A percentile compares a stretch with the other conserved stretches of the same genome.
Conservation (phyloP, 1,140 invertebrate genomes). For the Rhyacophila brunnea region DNA sequence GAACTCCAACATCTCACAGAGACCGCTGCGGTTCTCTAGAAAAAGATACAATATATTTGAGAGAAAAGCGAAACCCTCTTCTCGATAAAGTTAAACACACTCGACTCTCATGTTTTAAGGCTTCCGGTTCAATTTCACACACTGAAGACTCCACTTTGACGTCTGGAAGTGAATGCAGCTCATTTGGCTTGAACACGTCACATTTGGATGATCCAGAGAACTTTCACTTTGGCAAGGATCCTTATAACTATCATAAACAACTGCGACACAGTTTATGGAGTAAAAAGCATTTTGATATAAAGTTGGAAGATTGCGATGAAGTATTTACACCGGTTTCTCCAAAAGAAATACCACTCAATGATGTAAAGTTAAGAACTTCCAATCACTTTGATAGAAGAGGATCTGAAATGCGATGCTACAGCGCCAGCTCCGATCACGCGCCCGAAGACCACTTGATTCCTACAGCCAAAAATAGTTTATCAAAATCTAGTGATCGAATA, state of each 20-base stretch:
- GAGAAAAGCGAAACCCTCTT: conserved; percentile 67
- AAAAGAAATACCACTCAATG: conserved; percentile 4
- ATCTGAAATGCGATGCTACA: conserved; percentile 50
- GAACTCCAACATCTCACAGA: conserved; percentile 39
- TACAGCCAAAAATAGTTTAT: conserved; percentile 47
- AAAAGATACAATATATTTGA: conserved; percentile 48
- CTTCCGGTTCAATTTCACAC: conserved; percentile 47
- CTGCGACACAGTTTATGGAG: conserved; percentile 53
- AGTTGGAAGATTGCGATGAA: conserved; percentile 44
- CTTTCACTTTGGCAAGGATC: conserved; percentile 43
- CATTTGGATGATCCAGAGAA: conserved; percentile 48
- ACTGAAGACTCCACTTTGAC: conserved; percentile 52
- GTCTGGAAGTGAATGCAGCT: conserved; percentile 54
- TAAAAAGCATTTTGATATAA: conserved; percentile 41
- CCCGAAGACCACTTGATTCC: conserved; percentile 46
- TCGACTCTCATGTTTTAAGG: conserved; percentile 66
- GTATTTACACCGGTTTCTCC: conserved; percentile 46
- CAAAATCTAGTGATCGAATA: conserved; percentile 56
- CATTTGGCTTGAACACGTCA: conserved; percentile 46
- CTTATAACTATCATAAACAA: conserved; percentile 47
- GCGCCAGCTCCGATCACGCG: conserved; percentile 52
- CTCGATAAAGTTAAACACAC: conserved; percentile 71
- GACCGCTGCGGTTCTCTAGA: conserved; percentile 49
- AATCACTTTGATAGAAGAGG: conserved; percentile 17
- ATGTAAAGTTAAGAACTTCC: conserved; percentile 19